Evolutionary conservation across 2,888 invertebrate species (phyloP).

Genomic region (Pyrrhosoma nymphula): DNA sequence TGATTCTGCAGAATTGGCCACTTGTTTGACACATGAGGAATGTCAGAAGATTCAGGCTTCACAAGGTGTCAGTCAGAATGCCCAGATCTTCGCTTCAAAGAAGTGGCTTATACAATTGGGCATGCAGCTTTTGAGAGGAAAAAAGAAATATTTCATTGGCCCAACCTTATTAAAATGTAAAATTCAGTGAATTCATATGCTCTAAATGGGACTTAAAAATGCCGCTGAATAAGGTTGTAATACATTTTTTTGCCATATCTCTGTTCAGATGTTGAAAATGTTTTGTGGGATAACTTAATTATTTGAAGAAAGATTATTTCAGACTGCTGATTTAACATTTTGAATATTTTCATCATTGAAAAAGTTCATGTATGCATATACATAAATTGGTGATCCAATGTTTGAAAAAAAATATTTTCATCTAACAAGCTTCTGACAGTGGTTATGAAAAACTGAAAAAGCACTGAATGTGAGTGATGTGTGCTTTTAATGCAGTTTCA

Average conservation of each 20-base stretch:
- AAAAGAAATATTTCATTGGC: slow-evolving; percentile 22
- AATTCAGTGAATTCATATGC: slow-evolving; percentile 42
- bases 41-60: neutral
- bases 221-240: slow-evolving; percentile 34
- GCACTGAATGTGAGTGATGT: slow-evolving; percentile 60
- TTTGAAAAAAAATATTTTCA: slow-evolving; percentile 52
- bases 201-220: neutral
- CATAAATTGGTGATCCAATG: neutral
- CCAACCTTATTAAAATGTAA: slow-evolving; percentile 21
- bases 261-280: neutral
- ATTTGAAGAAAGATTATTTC: neutral
- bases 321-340: neutral
- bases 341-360: neutral
- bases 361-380: neutral
- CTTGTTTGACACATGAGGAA: neutral
- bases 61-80: slow-evolving; percentile 31
- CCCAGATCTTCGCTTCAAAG: slow-evolving; percentile 61
- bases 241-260: neutral
- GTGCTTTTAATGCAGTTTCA: slow-evolving; percentile 28
- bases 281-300: neutral
- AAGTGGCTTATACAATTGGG: slow-evolving; percentile 55
- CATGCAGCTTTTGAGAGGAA: neutral
- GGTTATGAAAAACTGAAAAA: slow-evolving; percentile 29
- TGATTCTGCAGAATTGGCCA: slow-evolving; percentile 17
- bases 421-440: slow-evolving; percentile 32